phyloP scores from a whole-genome alignment of 2,888 invertebrate species.

The Tetheella fluctuosa region DNA sequence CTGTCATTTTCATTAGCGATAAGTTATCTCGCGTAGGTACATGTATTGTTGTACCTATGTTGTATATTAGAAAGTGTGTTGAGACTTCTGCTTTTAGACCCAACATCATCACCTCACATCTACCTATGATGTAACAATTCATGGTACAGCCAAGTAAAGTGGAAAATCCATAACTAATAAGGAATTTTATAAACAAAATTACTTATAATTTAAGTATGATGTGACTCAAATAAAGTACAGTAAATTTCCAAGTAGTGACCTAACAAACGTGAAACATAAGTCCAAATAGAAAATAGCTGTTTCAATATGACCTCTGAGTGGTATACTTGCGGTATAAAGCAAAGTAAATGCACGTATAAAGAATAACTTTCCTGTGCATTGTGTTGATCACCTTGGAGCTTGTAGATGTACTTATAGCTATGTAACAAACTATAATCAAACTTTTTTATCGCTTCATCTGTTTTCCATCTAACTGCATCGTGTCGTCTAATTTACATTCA shows the following conservation, averaged over 20 bases:
- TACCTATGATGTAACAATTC: not conserved
- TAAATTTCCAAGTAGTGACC: not conserved
- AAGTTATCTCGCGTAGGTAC: not conserved
- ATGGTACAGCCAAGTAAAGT: not conserved
- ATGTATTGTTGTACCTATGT: too few species aligned
- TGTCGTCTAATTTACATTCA: conserved; percentile 12
- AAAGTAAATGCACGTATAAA: not conserved
- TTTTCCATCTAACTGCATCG: conserved; percentile 14
- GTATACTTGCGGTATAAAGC: not conserved
- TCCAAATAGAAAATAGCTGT: not conserved
- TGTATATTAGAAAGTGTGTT: conserved; percentile 5
- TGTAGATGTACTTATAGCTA: not conserved
- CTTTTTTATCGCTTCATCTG: conserved; percentile 14
- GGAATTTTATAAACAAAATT: not conserved
- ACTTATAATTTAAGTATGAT: not conserved
- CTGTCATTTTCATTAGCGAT: conserved; percentile 1
- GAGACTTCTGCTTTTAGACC: not conserved
- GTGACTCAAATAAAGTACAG: not conserved
- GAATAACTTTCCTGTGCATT: conserved; percentile 6
- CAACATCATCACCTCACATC: too few species aligned
- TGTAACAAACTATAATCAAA: conserved; percentile 12
- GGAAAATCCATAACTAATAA: not conserved
- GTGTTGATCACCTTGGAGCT: not conserved
- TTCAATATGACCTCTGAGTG: not conserved
- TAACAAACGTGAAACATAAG: not conserved